phyloP scores from a whole-genome alignment of 2,888 invertebrate species.

The Mesoligia furuncula region DNA sequence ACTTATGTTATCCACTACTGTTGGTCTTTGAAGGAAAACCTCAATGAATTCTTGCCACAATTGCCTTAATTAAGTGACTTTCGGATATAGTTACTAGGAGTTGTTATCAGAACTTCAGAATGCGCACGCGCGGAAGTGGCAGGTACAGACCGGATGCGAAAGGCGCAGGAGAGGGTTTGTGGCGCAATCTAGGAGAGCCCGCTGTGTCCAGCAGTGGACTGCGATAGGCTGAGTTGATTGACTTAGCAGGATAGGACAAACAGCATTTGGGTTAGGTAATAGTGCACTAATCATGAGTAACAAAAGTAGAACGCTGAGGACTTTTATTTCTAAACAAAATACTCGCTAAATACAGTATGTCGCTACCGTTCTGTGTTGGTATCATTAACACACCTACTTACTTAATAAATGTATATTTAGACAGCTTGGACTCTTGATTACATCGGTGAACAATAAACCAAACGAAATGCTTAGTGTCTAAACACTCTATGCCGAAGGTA shows the following conservation, averaged over 20 bases:
- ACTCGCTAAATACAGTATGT: background rate
- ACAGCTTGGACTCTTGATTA: conserved; percentile 11
- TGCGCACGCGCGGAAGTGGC: background rate
- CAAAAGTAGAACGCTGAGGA: background rate
- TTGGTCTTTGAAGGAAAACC: background rate
- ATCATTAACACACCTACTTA: conserved; percentile 12
- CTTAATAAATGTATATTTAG: conserved; percentile 8
- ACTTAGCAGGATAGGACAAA: background rate
- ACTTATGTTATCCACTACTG: background rate
- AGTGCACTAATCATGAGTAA: background rate
- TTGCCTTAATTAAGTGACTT: background rate
- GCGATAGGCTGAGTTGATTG: background rate
- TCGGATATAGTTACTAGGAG: background rate
- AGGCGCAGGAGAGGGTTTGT: background rate
- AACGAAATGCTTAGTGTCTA: background rate
- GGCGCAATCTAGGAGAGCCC: background rate
- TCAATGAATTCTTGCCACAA: background rate
- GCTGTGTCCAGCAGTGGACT: background rate
- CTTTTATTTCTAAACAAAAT: background rate
- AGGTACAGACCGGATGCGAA: background rate
- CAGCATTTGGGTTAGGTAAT: background rate
- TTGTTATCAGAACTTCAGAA: background rate
- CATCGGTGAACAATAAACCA: background rate
- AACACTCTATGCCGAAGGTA: no score
- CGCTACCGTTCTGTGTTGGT: background rate